A percentile compares a stretch with the other conserved stretches of the same genome.
Evolutionary conservation across 2,113 vertebrate genomes (phyloP).

Genomic region (Protobothrops mucrosquamatus): DNA sequence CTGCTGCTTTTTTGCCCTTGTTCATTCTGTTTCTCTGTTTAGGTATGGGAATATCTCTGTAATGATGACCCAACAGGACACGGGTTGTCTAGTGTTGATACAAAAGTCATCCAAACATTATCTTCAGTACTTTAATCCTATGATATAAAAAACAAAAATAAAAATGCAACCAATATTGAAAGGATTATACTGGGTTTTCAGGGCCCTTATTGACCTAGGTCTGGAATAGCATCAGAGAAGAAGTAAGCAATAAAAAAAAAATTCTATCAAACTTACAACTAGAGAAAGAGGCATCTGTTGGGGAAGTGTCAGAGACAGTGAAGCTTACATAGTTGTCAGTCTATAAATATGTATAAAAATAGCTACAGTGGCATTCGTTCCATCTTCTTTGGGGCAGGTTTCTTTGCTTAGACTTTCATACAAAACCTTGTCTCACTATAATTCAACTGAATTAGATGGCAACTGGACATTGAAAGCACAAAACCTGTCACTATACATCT

Average conservation of each 20-base stretch:
- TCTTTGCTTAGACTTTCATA: not conserved
- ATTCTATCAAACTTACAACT: constrained; percentile 2
- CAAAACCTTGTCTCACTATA: not conserved
- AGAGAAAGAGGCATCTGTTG: not conserved
- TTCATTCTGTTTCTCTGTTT: not conserved
- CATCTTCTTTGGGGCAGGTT: not conserved
- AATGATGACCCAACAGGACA: not conserved
- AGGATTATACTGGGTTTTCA: constrained; percentile 13
- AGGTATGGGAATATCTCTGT: not conserved
- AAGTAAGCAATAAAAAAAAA: not conserved
- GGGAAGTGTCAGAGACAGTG: not conserved
- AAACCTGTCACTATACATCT: not conserved
- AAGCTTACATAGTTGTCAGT: not conserved
- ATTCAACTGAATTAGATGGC: not conserved
- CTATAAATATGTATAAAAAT: not conserved
- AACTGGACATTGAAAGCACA: not conserved
- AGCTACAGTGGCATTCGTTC: not conserved
- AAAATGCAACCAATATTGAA: not conserved
- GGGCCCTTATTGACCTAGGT: constrained; percentile 2
- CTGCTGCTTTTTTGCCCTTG: not conserved
- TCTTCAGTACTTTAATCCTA: not conserved
- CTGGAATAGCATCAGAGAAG: not conserved
- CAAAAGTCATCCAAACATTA: not conserved
- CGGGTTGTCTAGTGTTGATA: not conserved
- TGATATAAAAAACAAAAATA: not conserved